phyloP scores from a whole-genome alignment of 2,113 vertebrate species.

The Heliornis fulica region DNA sequence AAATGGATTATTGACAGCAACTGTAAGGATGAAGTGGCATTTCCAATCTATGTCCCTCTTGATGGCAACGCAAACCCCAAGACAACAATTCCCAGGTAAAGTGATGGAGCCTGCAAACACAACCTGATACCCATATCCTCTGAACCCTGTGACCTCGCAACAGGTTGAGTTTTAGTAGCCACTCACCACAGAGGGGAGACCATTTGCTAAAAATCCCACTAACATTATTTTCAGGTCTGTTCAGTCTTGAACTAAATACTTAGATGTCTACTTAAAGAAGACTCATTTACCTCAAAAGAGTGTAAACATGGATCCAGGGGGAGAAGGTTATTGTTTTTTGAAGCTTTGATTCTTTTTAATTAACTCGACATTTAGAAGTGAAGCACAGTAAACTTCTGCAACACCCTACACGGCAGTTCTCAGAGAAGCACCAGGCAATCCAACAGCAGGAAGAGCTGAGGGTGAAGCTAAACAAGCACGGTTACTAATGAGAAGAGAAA shows the following conservation, averaged over 20 bases:
- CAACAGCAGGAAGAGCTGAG: background rate
- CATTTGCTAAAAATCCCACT: too few relatives aligned
- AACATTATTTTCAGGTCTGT: too few relatives aligned
- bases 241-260: background rate
- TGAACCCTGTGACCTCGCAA: background rate
- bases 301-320: background rate
- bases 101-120: background rate
- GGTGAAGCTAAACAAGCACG: background rate
- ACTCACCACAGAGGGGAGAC: too few relatives aligned
- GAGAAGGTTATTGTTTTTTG: background rate
- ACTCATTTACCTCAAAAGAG: background rate
- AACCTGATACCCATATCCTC: background rate
- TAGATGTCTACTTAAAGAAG: background rate
- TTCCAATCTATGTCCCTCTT: background rate
- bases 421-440: background rate
- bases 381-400: background rate
- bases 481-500: background rate
- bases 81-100: background rate
- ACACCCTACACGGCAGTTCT: background rate
- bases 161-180: too few relatives aligned
- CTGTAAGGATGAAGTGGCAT: background rate
- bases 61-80: background rate
- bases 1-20: constrained; percentile 25
- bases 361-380: background rate
- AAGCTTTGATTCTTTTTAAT: background rate